These are phyloP conservation scores for Tenthredo scrophulariae DNA, from an alignment of 2,888 invertebrate genomes.

Conservation along the genomic window DNA sequence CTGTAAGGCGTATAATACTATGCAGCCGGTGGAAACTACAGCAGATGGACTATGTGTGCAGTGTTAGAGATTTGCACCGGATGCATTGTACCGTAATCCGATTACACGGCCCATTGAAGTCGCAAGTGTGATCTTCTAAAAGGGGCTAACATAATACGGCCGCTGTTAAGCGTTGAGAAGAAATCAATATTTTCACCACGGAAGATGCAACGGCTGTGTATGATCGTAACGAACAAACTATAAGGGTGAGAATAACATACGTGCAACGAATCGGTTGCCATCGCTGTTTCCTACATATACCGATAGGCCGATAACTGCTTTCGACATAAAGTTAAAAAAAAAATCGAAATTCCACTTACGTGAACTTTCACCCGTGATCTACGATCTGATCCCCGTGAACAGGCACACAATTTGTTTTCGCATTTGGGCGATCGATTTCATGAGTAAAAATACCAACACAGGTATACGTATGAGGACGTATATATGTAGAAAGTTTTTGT, in stretches of 20 bases:
- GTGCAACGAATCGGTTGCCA: constrained; percentile 31
- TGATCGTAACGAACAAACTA: constrained; percentile 8
- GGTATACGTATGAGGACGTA: background rate
- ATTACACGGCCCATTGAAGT: constrained; percentile 78
- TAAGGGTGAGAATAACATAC: constrained; percentile 9
- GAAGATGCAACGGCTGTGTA: constrained; percentile 41
- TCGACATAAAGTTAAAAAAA: constrained; percentile 21
- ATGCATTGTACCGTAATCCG: constrained; percentile 71
- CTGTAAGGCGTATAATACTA: constrained; percentile 21
- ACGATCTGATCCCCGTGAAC: background rate
- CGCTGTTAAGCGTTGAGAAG: constrained; percentile 70
- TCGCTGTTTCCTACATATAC: background rate
- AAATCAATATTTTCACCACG: constrained; percentile 50
- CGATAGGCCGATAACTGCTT: background rate
- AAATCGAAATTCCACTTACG: constrained; percentile 24
- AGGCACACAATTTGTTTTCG: background rate
- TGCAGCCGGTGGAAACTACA: constrained; percentile 48
- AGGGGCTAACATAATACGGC: constrained; percentile 72
- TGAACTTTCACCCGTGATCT: background rate
- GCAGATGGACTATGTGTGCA: constrained; percentile 47
- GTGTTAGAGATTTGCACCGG: constrained; percentile 51
- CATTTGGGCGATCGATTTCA: background rate
- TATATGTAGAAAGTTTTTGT: background rate
- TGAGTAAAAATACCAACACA: background rate
- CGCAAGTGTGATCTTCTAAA: constrained; percentile 77